Evolutionary conservation across 1,140 invertebrate genomes (phyloP).

Genomic region (Rhagoletis zephyria): DNA sequence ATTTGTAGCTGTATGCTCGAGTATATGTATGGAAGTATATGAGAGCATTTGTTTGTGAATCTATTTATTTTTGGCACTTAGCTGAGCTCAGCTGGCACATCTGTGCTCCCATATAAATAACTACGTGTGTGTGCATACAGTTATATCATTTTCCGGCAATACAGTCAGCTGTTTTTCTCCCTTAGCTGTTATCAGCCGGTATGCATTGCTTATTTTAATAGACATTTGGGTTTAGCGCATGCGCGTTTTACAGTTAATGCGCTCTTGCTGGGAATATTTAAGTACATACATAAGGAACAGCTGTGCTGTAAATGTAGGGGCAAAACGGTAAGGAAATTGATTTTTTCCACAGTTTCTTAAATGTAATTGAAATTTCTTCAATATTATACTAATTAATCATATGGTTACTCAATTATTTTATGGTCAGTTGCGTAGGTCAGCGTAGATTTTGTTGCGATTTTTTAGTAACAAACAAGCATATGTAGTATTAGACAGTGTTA

Average conservation of each 20-base stretch:
- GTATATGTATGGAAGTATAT: neutral
- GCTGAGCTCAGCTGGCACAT: constrained; percentile 4
- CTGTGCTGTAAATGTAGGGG: neutral
- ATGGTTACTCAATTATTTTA: no score
- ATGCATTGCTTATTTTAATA: neutral
- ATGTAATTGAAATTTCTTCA: no score
- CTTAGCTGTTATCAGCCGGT: neutral
- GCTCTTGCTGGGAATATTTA: neutral
- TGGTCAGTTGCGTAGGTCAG: no score
- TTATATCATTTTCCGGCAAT: neutral
- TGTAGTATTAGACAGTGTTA: no score
- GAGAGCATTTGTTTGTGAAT: neutral
- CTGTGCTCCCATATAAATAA: neutral
- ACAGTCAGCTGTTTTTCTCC: constrained; percentile 26
- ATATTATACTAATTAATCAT: no score
- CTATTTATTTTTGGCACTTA: constrained; percentile 23
- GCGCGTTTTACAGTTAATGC: neutral
- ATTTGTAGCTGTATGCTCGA: no score
- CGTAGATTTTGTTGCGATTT: no score
- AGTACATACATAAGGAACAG: neutral
- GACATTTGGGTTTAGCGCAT: neutral
- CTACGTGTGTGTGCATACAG: neutral
- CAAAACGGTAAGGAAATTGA: no score
- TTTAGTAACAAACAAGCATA: no score
- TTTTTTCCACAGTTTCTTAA: no score